Evolutionary conservation across 2,888 invertebrate species (phyloP), one percentile per base, ranked within the genome.

Genomic region (Perizoma flavofasciatum): DNA sequence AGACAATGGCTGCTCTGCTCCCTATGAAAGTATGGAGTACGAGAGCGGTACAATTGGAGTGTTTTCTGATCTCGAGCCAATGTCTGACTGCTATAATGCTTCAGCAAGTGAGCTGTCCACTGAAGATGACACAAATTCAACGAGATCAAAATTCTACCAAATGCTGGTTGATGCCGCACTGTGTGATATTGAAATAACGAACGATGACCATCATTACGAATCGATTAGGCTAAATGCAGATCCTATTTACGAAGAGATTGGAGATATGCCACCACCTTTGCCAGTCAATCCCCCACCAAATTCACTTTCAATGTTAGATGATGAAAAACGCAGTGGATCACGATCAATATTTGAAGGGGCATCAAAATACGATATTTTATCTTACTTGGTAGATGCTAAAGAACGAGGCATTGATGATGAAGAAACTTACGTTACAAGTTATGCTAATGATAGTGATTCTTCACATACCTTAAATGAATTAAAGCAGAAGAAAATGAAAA

Each of bases 321-420:
- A 96, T 68, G 96, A 95, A 55, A 95, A 95, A 79, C 95, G 96
- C 77, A 88, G 84, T 75, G 95, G 93, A 65, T 94, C 94, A 49
- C 93, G 94, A 67, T 95, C 95, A 49, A 95, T 95, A 78, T 96
- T 96, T 88, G 95, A 96, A 88, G 95, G 96, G 52, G 96, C 96
- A 60, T 96, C 97, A 9, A 97, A 97, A 82, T 97, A 97, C 75
- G 97, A 98, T 77, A 96, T 98, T 73, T 92, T 98, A 52, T 97
- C 96, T 62, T 98, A 97, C 78, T 92, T 98, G 66, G 97, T 97
- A 63, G 97, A 97, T 82, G 96, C 97, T 62, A 96, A 96, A 87
- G 96, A 96, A 83, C 92, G 95, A 66, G 95, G 95, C 5, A 93
- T 95, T 58, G 94, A 94, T 70, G 93, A 94, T 58, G 95, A 95